Conservation (phyloP, 2,888 invertebrate species). For the Glaucopsyche alexis region DNA sequence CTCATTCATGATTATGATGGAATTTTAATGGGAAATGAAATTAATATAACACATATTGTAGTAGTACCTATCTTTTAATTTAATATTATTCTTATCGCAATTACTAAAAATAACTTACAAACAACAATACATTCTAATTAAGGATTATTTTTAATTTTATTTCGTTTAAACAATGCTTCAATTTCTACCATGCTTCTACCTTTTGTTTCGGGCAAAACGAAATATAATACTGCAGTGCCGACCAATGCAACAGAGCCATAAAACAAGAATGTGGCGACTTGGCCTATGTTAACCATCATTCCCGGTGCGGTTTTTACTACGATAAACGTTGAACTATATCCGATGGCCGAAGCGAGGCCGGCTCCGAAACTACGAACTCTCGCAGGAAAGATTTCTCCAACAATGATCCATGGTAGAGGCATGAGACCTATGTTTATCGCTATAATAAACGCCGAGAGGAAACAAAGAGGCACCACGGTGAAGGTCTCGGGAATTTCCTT, state of each 20-base stretch:
- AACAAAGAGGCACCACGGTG: conserved; percentile 17
- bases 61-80: neutral
- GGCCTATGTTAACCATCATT: neutral
- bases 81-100: neutral
- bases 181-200: conserved; percentile 16
- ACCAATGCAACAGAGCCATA: neutral
- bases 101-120: neutral
- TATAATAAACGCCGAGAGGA: neutral
- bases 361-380: conserved; percentile 18
- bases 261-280: conserved; percentile 15
- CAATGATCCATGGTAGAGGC: conserved; percentile 8
- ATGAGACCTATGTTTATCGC: conserved; percentile 14
- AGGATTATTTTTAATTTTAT: neutral
- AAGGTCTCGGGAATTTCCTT: neutral
- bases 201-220: conserved; percentile 18
- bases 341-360: conserved; percentile 15
- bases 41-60: neutral
- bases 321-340: conserved; percentile 11
- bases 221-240: conserved; percentile 5
- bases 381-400: conserved; percentile 18
- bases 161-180: conserved; percentile 1
- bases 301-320: conserved; percentile 13
- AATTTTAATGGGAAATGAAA: no score
- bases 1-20: no score
- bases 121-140: neutral